These are phyloP conservation scores for Helicoverpa assulta DNA, from an alignment of 2,888 invertebrate species.

Conservation along the genomic window DNA sequence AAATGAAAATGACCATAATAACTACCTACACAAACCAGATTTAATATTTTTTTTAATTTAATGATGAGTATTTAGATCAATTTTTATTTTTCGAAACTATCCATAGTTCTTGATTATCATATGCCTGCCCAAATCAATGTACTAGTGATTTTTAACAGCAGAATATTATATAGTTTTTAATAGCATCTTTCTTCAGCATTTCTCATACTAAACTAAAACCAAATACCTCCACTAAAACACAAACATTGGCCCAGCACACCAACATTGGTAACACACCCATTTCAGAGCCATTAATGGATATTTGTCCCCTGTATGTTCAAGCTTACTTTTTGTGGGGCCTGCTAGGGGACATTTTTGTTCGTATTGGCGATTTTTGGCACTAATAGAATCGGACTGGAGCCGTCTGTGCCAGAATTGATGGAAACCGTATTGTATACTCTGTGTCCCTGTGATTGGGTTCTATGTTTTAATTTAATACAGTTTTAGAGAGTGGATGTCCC, in stretches of 20 bases:
- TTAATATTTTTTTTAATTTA: too few relatives aligned
- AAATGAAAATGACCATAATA: not conserved
- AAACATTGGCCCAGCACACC: constrained; percentile 26
- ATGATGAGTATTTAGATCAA: too few relatives aligned
- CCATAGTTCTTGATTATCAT: too few relatives aligned
- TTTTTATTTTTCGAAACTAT: too few relatives aligned
- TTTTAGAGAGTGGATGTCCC: constrained; percentile 7
- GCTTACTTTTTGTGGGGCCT: constrained; percentile 61
- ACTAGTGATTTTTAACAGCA: too few relatives aligned
- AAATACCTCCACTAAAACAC: not conserved
- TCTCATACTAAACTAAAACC: not conserved
- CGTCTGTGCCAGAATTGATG: constrained; percentile 56
- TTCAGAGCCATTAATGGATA: constrained; percentile 66
- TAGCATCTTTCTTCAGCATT: too few relatives aligned
- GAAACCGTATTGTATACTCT: constrained; percentile 55
- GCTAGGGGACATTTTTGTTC: constrained; percentile 68
- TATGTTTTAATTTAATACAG: constrained; percentile 42
- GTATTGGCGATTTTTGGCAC: constrained; percentile 73
- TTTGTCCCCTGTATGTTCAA: constrained; percentile 62
- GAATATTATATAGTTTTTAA: too few relatives aligned
- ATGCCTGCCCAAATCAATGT: too few relatives aligned
- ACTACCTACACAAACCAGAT: too few relatives aligned
- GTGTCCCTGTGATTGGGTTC: constrained; percentile 40
- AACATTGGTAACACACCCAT: constrained; percentile 46
- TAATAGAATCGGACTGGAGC: constrained; percentile 69